Percentiles rank a stretch among this genome's conserved stretches.
phyloP scores from a whole-genome alignment of 2,113 vertebrate species.

The Callipepla californica region DNA sequence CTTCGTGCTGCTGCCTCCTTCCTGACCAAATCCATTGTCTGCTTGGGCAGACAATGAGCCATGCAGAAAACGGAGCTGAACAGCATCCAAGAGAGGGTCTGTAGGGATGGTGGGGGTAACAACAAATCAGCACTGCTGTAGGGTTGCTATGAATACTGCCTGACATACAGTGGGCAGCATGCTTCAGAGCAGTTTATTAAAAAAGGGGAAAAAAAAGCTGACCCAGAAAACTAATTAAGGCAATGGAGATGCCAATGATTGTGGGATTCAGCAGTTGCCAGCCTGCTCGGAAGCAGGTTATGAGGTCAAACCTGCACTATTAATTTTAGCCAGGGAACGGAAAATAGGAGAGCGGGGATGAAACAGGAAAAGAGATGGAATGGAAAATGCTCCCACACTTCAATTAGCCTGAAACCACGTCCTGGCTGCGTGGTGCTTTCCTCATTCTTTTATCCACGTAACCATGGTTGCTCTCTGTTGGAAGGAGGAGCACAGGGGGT shows the following conservation, averaged over 20 bases:
- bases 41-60: background rate
- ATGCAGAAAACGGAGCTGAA: background rate
- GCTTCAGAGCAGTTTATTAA: background rate
- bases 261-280: background rate
- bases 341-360: background rate
- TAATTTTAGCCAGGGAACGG: background rate
- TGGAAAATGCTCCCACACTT: background rate
- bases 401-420: background rate
- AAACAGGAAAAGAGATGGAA: background rate
- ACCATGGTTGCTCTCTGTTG: conserved; percentile 15
- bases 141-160: accelerated
- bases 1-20: background rate
- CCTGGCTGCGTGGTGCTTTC: background rate
- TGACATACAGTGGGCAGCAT: background rate
- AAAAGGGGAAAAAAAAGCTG: background rate
- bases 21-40: background rate
- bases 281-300: background rate
- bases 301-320: background rate
- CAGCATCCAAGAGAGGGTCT: accelerated
- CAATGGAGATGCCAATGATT: conserved; percentile 22
- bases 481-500: accelerated
- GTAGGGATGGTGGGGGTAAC: background rate
- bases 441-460: background rate
- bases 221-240: conserved; percentile 45
- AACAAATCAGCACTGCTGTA: background rate